A percentile compares a stretch with the other conserved stretches of the same genome.
Evolutionary conservation across 53 echinoderm and acorn worm species (phyloP).

Genomic region (Holothuria leucospilota): DNA sequence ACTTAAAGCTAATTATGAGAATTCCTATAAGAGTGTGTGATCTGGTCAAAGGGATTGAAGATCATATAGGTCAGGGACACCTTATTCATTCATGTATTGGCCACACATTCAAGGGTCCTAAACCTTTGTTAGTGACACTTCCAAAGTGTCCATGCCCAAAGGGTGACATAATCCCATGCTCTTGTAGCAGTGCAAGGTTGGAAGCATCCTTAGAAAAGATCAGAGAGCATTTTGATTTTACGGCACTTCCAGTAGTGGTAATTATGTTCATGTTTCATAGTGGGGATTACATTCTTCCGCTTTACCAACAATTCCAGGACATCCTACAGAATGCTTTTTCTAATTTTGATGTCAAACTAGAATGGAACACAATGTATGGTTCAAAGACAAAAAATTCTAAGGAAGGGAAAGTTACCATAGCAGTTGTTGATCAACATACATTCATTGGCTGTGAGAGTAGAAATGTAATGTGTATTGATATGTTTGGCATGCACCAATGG

Average conservation of each 20-base stretch:
- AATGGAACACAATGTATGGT: conserved; percentile 30
- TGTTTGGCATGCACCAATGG: conserved; percentile 22
- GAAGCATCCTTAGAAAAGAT: background rate
- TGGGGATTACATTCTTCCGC: background rate
- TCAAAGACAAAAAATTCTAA: background rate
- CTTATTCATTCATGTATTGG: background rate
- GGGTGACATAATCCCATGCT: background rate
- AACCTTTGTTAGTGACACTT: background rate
- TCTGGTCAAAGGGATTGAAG: conserved; percentile 7
- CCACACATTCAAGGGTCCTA: conserved; percentile 17
- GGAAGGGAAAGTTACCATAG: background rate
- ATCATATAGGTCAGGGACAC: background rate
- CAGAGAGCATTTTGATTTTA: background rate
- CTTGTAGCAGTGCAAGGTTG: background rate
- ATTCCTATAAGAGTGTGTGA: background rate
- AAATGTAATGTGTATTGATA: conserved; percentile 11
- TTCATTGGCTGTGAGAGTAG: conserved; percentile 21
- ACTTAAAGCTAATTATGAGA: background rate
- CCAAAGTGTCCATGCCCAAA: background rate
- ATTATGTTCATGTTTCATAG: conserved; percentile 15
- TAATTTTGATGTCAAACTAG: background rate
- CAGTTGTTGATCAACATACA: conserved; percentile 24
- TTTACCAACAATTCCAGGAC: background rate
- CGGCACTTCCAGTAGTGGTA: background rate
- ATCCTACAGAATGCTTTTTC: background rate